Conservation (phyloP, 2,797 vertebrate genomes). For the Enteromius paludinosus region DNA sequence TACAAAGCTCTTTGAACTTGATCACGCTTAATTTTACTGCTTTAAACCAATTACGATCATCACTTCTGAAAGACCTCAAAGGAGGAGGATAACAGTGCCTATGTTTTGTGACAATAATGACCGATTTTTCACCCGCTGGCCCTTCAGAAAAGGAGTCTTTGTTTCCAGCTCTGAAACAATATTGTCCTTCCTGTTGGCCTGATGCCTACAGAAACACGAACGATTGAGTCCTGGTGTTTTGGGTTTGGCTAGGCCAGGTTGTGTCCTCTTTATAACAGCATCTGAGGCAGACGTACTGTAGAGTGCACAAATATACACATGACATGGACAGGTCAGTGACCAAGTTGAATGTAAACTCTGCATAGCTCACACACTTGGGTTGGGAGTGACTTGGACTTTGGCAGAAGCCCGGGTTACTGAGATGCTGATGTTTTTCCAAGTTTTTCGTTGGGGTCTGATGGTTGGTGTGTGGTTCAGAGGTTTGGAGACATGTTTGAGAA, state of each 20-base stretch:
- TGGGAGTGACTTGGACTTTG: neutral
- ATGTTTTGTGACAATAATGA: slow-evolving; percentile 29
- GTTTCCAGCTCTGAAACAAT: slow-evolving; percentile 57
- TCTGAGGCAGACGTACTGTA: slow-evolving; percentile 34
- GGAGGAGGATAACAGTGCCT: slow-evolving; percentile 34
- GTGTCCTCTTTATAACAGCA: slow-evolving; percentile 51
- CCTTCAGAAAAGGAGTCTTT: slow-evolving; percentile 49
- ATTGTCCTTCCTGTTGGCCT: slow-evolving; percentile 60
- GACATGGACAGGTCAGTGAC: slow-evolving; percentile 8
- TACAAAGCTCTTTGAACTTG: slow-evolving; percentile 51
- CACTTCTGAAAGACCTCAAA: slow-evolving; percentile 23
- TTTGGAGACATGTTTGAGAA: slow-evolving; percentile 17
- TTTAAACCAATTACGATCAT: slow-evolving; percentile 44
- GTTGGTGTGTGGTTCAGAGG: neutral
- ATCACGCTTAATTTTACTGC: slow-evolving; percentile 37
- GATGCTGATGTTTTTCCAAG: slow-evolving; percentile 41
- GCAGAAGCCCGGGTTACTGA: neutral
- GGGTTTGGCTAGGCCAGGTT: slow-evolving; percentile 50
- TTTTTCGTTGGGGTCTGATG: slow-evolving; percentile 11
- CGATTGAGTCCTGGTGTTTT: slow-evolving; percentile 41
- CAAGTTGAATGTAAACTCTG: slow-evolving; percentile 17
- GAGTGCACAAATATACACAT: slow-evolving; percentile 36
- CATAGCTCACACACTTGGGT: neutral
- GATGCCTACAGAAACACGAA: slow-evolving; percentile 49
- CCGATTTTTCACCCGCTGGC: slow-evolving; percentile 40